These are phyloP conservation scores for Acleris holmiana DNA, from an alignment of 2,888 invertebrate species.

Conservation along the genomic window DNA sequence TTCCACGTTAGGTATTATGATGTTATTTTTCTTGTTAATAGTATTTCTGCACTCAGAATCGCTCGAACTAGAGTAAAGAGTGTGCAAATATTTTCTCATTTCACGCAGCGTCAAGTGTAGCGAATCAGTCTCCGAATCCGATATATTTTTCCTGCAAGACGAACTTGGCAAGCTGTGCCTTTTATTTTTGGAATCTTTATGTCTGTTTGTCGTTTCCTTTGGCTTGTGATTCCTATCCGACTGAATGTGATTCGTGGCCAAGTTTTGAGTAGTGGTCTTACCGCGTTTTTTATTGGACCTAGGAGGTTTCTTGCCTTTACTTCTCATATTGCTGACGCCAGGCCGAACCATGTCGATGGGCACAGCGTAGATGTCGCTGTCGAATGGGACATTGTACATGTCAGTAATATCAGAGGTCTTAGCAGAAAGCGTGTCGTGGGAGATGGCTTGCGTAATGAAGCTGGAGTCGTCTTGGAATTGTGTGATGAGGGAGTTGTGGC, in stretches of 20 bases:
- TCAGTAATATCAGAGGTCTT: constrained; percentile 91
- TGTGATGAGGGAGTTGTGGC: constrained; percentile 92
- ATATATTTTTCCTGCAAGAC: constrained; percentile 80
- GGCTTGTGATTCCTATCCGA: constrained; percentile 57
- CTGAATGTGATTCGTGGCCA: constrained; percentile 50
- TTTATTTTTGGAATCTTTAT: constrained; percentile 81
- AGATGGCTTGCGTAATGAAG: constrained; percentile 95
- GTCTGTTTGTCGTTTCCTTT: constrained; percentile 57
- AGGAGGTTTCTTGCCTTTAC: constrained; percentile 69
- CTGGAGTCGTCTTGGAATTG: constrained; percentile 93
- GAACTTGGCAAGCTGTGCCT: constrained; percentile 89
- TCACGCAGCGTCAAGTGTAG: constrained; percentile 94
- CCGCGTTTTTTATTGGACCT: constrained; percentile 70
- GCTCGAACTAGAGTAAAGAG: constrained; percentile 90
- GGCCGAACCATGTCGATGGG: constrained; percentile 92
- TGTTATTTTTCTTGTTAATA: constrained; percentile 76
- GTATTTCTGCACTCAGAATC: constrained; percentile 84
- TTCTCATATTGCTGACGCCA: constrained; percentile 64
- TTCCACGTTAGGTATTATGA: constrained; percentile 74
- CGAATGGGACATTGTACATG: constrained; percentile 94
- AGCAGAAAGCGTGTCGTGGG: constrained; percentile 89
- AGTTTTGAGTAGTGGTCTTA: constrained; percentile 63
- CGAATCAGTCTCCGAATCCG: constrained; percentile 86
- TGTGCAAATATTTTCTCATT: constrained; percentile 92
- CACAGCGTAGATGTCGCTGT: constrained; percentile 94